These are phyloP conservation scores for Mythimna pallens DNA, from an alignment of 2,888 invertebrate species.

Conservation along the genomic window DNA sequence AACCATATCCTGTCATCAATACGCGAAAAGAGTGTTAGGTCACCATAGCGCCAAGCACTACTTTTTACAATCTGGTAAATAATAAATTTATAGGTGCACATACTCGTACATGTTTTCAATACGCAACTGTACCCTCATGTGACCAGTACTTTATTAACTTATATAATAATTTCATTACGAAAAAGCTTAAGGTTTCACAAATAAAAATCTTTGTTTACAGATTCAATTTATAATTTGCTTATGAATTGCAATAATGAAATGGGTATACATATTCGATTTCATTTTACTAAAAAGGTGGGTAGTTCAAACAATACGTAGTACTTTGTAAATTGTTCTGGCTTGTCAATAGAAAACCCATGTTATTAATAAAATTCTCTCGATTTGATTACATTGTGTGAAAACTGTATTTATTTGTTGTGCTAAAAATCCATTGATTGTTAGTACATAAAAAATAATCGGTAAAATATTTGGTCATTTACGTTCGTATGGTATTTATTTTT, in stretches of 20 bases:
- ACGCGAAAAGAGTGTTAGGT: too few relatives aligned
- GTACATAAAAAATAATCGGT: too few relatives aligned
- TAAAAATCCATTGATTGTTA: too few relatives aligned
- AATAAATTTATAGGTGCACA: background rate
- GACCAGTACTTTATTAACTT: background rate
- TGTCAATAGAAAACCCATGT: background rate
- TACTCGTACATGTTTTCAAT: background rate
- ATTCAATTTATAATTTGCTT: background rate
- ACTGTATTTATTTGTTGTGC: background rate
- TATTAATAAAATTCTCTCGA: background rate
- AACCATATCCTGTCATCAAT: too few relatives aligned
- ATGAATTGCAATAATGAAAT: constrained; percentile 5
- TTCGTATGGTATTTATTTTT: too few relatives aligned
- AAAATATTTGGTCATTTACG: too few relatives aligned
- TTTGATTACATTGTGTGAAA: background rate
- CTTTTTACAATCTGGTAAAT: too few relatives aligned
- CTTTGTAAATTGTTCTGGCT: too few relatives aligned
- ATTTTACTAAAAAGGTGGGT: background rate
- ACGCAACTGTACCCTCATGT: background rate
- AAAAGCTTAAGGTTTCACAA: background rate
- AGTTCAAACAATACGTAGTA: background rate
- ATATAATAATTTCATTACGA: background rate
- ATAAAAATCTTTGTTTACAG: constrained; percentile 5
- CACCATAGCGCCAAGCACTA: too few relatives aligned
- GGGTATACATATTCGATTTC: constrained; percentile 5